Evolutionary conservation across 2,113 vertebrate species (phyloP), one percentile per base, ranked within the genome.

Genomic region (Puntigrus tetrazona): DNA sequence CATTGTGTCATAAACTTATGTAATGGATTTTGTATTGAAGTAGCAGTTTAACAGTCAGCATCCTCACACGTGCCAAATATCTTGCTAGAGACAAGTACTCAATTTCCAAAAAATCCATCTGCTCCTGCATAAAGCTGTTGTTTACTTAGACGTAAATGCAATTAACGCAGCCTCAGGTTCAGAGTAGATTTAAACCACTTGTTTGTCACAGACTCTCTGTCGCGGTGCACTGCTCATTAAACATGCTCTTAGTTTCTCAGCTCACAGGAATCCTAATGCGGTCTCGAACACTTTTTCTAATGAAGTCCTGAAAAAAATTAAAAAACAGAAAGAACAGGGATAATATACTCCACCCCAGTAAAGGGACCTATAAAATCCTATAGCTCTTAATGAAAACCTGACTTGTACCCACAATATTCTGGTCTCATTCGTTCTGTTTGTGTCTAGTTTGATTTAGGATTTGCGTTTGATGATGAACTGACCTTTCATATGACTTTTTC

Each of bases 301-400:
- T 91, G 89, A 93, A 91, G 87, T 87, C 36, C 88, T 47, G 41
- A 83, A 92, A 91, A 90, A 89, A 89, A 82, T 85, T 85, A 88
- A 88, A 89, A 84, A 20, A 3, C 20, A 41, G 8, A 20, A 55
- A 75, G 18, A 50, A 78, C 55, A 87, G 27, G 92, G 92, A 92
- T 89, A 91, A 92, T 92, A 91, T 90, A 91, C 91, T 90, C 86
- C 84, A 90, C 79, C 86, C 89, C 86, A 93, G 90, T 90, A 86
- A 90, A 90, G 88, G 82, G 88, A 87, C 85, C 63, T 91, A 86
- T 86, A 89, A 90, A 87, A 91, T 89, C 88, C 86, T 85, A 91
- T 74, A 89, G 86, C 87, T 91, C 69, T 81, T 50, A 92, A 94
- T 93, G 86, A 91, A 92, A 93, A 78, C 90, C 92, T 92, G 87